Evolutionary conservation across 2,888 invertebrate species (phyloP), one percentile per base, ranked within the genome.

Genomic region (Hypercompe scribonia): DNA sequence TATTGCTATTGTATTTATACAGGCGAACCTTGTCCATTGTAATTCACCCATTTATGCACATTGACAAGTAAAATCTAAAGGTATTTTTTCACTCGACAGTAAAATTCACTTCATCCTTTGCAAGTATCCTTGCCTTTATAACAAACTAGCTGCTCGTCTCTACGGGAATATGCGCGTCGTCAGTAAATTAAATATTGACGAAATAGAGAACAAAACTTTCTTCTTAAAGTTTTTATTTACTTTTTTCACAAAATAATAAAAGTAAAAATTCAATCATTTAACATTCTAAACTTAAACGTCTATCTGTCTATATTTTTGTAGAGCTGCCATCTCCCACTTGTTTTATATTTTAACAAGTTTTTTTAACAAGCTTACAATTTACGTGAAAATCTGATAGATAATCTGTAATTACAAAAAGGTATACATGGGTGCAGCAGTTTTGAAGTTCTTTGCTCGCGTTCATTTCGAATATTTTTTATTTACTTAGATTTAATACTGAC

Each of bases 1-100:
- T 31, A 58, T 77, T 79, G 82, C 83, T 80, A 1, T 77, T 67
- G 21, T 33, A 75, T 78, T 74, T 24, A 13, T 36, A 34, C 71
- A 83, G 83, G 83, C 82, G 82, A 31, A 31, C 13, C 2, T 8
- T 58, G 58, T 31, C 15, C 0, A 61, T 28, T 28, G 28, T 24
- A 24, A 24, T 21, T 50, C 21, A 50, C 24, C 15, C 11, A 31
- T 58, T 31, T 28, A 13, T 31, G 28, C 28, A 31, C 28, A 58
- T 28, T 58, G 15, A 13, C 28, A 58, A 54, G 7, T 54, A 54
- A 10, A 28, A 13, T 15, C 28, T 4, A 15, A 50, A 50, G 50
- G 24, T 18, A 46, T 18, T 46, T 18, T 4, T 18, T 39, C 39
- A 39, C 39, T 11, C 10, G 10, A 39, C 39, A 39, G 11, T 39